phyloP scores from a whole-genome alignment of 2,113 vertebrate genomes.

The Equus quagga region DNA sequence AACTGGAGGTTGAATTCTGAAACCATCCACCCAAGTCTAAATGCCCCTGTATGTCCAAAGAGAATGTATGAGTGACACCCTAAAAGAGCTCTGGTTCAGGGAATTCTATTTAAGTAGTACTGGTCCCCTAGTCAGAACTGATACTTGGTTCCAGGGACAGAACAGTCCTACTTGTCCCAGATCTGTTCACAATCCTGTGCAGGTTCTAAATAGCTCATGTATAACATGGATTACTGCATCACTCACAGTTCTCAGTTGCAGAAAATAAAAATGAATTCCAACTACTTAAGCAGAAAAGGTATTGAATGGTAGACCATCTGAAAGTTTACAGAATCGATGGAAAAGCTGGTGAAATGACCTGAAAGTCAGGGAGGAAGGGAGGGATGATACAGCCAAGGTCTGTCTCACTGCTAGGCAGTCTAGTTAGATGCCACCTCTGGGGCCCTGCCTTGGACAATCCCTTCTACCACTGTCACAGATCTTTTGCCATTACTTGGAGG shows the following conservation, averaged over 20 bases:
- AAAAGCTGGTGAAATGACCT: background rate
- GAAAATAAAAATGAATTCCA: background rate
- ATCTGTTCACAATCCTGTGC: background rate
- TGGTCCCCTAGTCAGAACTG: background rate
- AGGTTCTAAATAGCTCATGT: background rate
- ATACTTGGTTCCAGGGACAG: background rate
- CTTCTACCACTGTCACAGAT: too few species aligned
- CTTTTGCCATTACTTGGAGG: background rate
- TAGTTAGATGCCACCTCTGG: background rate
- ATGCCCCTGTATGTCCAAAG: background rate
- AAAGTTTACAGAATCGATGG: background rate
- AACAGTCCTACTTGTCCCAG: background rate
- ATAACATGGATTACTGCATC: background rate
- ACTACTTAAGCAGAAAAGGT: background rate
- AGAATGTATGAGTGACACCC: background rate
- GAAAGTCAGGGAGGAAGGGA: background rate
- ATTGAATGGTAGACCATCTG: background rate
- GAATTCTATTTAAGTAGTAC: background rate
- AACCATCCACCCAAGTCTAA: background rate
- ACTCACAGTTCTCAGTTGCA: background rate
- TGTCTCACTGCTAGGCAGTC: background rate
- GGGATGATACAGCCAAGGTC: background rate
- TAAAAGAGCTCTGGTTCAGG: background rate
- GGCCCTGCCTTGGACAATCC: background rate
- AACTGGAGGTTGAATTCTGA: background rate